Percentiles rank a stretch among this genome's conserved stretches.
Conservation (phyloP, 1,140 invertebrate genomes). For the Glossosoma conforme region DNA sequence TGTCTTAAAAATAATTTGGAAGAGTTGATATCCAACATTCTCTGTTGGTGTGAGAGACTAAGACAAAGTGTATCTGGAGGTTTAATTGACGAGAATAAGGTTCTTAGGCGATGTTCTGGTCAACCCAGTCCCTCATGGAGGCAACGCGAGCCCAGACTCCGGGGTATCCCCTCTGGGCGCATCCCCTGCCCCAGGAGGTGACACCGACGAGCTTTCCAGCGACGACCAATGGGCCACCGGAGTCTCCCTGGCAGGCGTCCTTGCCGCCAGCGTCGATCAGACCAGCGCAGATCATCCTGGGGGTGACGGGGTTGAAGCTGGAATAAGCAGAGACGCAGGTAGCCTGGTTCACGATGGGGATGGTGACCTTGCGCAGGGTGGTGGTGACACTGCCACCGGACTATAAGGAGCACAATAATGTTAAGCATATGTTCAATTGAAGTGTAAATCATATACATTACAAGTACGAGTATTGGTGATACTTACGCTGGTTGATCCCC, state of each 20-base stretch:
- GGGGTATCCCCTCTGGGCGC: slow-evolving; percentile 46
- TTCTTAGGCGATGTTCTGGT: too few relatives aligned
- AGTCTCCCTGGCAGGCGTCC: slow-evolving; percentile 35
- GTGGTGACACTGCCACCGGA: slow-evolving; percentile 26
- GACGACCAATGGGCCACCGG: slow-evolving; percentile 36
- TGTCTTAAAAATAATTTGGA: too few relatives aligned
- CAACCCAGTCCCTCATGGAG: too few relatives aligned
- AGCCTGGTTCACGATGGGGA: slow-evolving; percentile 35
- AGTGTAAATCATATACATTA: neutral
- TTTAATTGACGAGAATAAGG: too few relatives aligned
- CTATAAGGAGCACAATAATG: slow-evolving; percentile 11
- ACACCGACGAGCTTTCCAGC: slow-evolving; percentile 39
- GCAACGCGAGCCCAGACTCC: slow-evolving; percentile 58
- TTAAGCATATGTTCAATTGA: neutral
- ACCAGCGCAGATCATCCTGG: slow-evolving; percentile 53
- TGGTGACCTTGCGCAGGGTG: slow-evolving; percentile 37
- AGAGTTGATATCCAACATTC: too few relatives aligned
- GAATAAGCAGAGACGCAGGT: slow-evolving; percentile 34
- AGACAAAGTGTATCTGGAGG: too few relatives aligned
- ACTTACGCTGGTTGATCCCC: slow-evolving; percentile 34
- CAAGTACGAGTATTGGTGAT: neutral
- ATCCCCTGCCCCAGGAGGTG: slow-evolving; percentile 46
- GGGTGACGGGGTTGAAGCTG: slow-evolving; percentile 32
- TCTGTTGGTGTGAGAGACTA: too few relatives aligned
- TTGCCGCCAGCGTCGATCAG: slow-evolving; percentile 28